phyloP scores from a whole-genome alignment of 1,140 invertebrate genomes.

The Whitmania pigra region DNA sequence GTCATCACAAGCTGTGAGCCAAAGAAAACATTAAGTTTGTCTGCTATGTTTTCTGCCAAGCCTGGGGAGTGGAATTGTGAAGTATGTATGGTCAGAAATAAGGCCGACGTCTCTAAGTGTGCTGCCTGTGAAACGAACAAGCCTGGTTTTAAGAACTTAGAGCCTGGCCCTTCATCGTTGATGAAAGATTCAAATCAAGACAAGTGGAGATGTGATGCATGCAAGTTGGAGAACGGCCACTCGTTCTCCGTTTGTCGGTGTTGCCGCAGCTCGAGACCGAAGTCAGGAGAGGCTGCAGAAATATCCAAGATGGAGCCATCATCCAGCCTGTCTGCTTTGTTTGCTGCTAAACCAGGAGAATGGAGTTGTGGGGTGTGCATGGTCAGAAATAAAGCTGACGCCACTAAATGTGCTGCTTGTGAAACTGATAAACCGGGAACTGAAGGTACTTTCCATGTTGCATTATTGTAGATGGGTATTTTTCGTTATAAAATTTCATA shows the following conservation, averaged over 20 bases:
- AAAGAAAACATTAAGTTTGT: constrained; percentile 34
- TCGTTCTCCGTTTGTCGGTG: not conserved
- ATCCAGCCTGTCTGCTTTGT: constrained; percentile 33
- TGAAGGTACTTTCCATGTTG: not conserved
- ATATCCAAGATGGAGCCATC: not conserved
- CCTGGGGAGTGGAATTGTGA: constrained; percentile 53
- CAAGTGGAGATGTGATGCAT: not conserved
- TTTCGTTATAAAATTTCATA: not conserved
- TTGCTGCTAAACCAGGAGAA: constrained; percentile 56
- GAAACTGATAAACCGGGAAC: constrained; percentile 40
- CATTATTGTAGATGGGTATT: not conserved
- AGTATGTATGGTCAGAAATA: constrained; percentile 54
- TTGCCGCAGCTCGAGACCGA: not conserved
- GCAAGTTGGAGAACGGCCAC: not conserved
- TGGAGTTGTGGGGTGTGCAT: constrained; percentile 72
- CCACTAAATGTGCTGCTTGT: constrained; percentile 56
- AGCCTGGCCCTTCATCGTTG: not conserved
- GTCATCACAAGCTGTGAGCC: not conserved
- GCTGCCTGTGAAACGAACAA: constrained; percentile 44
- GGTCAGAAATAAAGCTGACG: constrained; percentile 52
- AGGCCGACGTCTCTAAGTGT: constrained; percentile 48
- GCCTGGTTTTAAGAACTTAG: constrained; percentile 23
- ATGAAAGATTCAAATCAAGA: constrained; percentile 15
- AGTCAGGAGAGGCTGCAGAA: too few species aligned
- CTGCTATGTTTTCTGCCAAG: constrained; percentile 48